These are phyloP conservation scores for Cosmia trapezina DNA, from an alignment of 2,888 invertebrate genomes.

Conservation along the genomic window DNA sequence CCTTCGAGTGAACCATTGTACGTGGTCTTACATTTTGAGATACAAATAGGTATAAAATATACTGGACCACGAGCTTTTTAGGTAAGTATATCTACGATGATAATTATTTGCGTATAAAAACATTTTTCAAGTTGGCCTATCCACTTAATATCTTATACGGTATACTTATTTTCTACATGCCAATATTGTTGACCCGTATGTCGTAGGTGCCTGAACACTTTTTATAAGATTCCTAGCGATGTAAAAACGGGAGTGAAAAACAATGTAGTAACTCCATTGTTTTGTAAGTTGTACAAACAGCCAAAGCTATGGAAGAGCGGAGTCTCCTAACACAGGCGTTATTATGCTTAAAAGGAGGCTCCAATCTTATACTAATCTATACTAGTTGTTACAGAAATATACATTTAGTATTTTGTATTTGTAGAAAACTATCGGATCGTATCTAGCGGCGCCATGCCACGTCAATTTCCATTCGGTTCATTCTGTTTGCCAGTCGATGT, in stretches of 20 bases:
- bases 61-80: neutral
- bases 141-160: no score
- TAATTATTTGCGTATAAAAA: neutral
- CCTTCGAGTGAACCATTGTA: no score
- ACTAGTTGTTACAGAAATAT: no score
- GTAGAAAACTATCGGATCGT: constrained; percentile 55
- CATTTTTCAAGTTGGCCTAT: neutral
- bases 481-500: constrained; percentile 47
- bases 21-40: neutral
- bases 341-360: no score
- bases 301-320: no score
- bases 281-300: no score
- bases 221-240: neutral
- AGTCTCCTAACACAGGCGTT: no score
- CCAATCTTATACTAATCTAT: no score
- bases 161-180: neutral
- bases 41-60: neutral
- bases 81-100: neutral
- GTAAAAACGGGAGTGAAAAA: no score
- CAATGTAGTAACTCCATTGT: neutral
- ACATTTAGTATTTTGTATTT: no score
- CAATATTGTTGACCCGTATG: constrained; percentile 1
- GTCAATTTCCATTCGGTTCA: constrained; percentile 65
- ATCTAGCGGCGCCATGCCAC: constrained; percentile 36
- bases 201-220: neutral